Conservation (phyloP, 2,797 vertebrate species). For the Lagocephalus sceleratus region DNA sequence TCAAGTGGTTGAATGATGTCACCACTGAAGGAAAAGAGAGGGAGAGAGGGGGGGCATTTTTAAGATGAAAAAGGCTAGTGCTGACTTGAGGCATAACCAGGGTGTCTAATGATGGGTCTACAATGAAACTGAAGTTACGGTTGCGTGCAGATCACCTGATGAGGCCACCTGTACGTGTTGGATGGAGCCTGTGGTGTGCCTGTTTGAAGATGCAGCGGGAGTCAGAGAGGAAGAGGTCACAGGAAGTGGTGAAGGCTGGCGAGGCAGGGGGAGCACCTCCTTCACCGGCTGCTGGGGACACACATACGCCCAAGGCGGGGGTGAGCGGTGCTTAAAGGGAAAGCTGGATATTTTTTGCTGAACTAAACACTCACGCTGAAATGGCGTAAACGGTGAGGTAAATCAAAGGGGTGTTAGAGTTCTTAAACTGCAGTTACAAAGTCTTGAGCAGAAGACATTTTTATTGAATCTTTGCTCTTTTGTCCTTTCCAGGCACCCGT, state of each 20-base stretch:
- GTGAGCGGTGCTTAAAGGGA: conserved; percentile 31
- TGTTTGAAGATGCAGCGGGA: conserved; percentile 30
- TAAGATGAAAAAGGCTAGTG: too few species aligned
- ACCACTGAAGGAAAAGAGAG: conserved; percentile 59
- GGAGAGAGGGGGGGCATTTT: not conserved
- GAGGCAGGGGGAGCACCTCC: conserved; percentile 72
- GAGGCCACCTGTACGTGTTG: conserved; percentile 75
- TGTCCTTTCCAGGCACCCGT: too few species aligned
- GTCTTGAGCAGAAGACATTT: too few species aligned
- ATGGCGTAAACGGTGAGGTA: too few species aligned
- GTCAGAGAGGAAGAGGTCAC: conserved; percentile 39
- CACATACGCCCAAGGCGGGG: conserved; percentile 15
- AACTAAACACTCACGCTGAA: not conserved
- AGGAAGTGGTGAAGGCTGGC: conserved; percentile 40
- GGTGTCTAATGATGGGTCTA: too few species aligned
- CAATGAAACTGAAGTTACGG: not conserved
- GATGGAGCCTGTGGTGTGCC: conserved; percentile 51
- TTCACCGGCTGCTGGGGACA: conserved; percentile 75
- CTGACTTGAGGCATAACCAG: too few species aligned
- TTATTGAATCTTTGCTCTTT: too few species aligned
- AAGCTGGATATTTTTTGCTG: not conserved
- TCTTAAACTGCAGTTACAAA: too few species aligned
- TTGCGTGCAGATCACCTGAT: conserved; percentile 57
- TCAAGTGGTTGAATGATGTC: conserved; percentile 65
- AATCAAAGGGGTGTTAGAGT: too few species aligned